phyloP scores from a whole-genome alignment of 2,113 vertebrate genomes.

The Macaca mulatta region DNA sequence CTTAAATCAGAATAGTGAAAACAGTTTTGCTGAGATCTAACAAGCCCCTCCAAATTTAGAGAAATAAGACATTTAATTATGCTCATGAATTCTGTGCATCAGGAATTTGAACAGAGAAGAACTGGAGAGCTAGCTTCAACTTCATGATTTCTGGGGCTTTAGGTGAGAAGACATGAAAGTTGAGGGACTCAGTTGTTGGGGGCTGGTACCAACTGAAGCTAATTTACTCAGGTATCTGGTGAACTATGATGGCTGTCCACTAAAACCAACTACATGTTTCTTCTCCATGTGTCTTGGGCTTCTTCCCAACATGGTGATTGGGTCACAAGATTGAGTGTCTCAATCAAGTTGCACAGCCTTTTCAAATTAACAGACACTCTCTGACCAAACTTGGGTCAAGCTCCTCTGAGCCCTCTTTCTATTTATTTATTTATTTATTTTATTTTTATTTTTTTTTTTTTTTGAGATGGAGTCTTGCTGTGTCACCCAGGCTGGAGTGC shows the following conservation, averaged over 20 bases:
- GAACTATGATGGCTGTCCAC: not conserved
- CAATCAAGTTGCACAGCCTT: not conserved
- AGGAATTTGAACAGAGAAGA: not conserved
- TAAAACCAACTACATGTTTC: not conserved
- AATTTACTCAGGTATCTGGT: not conserved
- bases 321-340: not conserved
- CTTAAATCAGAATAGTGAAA: not conserved
- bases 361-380: not conserved
- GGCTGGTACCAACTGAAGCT: not conserved
- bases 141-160: not conserved
- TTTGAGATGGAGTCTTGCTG: no score
- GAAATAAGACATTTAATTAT: not conserved
- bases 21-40: not conserved
- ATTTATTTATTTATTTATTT: not conserved
- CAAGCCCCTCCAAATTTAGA: not conserved
- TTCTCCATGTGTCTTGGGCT: not conserved
- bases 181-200: not conserved
- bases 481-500: no score
- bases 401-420: not conserved
- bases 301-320: not conserved
- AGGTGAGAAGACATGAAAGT: not conserved
- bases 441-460: no score
- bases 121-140: not conserved
- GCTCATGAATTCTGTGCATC: not conserved
- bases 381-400: not conserved